Evolutionary conservation across 2,797 vertebrate species (phyloP).

Genomic region (Dermochelys coriacea): DNA sequence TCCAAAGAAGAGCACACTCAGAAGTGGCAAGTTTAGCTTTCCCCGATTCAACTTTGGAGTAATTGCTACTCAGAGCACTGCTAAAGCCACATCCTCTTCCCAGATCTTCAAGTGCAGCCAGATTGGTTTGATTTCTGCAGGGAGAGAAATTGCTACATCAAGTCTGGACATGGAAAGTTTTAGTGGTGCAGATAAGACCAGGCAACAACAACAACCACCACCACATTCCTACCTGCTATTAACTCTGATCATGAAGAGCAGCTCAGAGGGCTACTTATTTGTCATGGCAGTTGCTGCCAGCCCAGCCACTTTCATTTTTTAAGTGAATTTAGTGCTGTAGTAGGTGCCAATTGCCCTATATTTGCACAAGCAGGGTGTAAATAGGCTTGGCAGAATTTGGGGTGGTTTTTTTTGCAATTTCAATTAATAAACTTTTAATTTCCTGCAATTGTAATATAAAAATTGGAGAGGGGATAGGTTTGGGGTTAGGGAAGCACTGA

Average conservation of each 20-base stretch:
- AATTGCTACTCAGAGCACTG: neutral
- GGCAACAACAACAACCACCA: too few species aligned
- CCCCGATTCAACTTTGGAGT: neutral
- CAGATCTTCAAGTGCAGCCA: neutral
- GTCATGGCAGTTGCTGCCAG: neutral
- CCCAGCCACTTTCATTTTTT: neutral
- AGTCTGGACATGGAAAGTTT: neutral
- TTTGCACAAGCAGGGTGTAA: fast-evolving
- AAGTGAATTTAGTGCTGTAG: neutral
- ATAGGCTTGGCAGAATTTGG: neutral
- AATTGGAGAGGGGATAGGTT: too few species aligned
- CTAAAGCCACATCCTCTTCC: neutral
- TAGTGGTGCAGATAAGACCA: too few species aligned
- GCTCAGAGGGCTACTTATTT: neutral
- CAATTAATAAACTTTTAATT: too few species aligned
- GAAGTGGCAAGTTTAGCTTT: neutral
- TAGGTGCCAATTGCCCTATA: neutral
- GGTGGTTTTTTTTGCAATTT: neutral
- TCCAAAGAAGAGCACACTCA: neutral
- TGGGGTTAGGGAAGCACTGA: too few species aligned
- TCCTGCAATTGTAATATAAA: too few species aligned
- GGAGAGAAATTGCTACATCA: neutral
- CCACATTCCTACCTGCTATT: neutral
- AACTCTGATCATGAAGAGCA: neutral
- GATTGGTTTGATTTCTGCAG: neutral